Conservation (phyloP, 2,797 vertebrate genomes). For the Epinephelus malabaricus region DNA sequence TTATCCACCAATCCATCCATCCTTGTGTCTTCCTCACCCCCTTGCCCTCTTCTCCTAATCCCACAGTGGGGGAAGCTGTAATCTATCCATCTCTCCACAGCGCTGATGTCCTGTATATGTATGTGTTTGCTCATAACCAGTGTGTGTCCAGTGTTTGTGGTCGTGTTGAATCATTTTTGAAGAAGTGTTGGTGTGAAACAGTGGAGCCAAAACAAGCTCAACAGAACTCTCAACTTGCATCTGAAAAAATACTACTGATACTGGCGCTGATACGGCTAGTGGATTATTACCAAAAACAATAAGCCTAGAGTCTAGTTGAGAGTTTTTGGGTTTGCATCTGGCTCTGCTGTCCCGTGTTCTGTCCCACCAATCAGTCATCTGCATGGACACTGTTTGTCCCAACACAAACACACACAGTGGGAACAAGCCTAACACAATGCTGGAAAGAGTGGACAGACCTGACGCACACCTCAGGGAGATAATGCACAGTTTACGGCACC, state of each 20-base stretch:
- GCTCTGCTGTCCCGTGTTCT: slow-evolving; percentile 55
- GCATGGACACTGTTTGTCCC: slow-evolving; percentile 77
- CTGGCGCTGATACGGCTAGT: too few relatives aligned
- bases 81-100: slow-evolving; percentile 66
- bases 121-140: background rate
- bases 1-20: slow-evolving; percentile 16
- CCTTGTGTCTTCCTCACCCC: slow-evolving; percentile 59
- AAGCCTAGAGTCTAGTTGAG: slow-evolving; percentile 2
- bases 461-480: background rate
- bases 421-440: slow-evolving; percentile 38
- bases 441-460: slow-evolving; percentile 29
- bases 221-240: slow-evolving; percentile 17
- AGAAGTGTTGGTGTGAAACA: slow-evolving; percentile 46
- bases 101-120: slow-evolving; percentile 7
- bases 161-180: slow-evolving; percentile 7
- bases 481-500: background rate
- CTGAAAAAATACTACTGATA: too few relatives aligned
- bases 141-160: slow-evolving; percentile 52
- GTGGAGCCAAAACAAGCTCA: slow-evolving; percentile 46
- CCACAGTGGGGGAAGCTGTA: slow-evolving; percentile 23
- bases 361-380: slow-evolving; percentile 69
- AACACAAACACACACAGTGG: background rate
- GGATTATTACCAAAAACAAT: too few relatives aligned
- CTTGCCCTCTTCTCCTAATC: slow-evolving; percentile 38
- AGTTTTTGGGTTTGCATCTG: slow-evolving; percentile 48